Percentiles rank a stretch among this genome's conserved stretches.
Evolutionary conservation across 2,113 vertebrate genomes (phyloP).

Genomic region (Rhinolophus sinicus): DNA sequence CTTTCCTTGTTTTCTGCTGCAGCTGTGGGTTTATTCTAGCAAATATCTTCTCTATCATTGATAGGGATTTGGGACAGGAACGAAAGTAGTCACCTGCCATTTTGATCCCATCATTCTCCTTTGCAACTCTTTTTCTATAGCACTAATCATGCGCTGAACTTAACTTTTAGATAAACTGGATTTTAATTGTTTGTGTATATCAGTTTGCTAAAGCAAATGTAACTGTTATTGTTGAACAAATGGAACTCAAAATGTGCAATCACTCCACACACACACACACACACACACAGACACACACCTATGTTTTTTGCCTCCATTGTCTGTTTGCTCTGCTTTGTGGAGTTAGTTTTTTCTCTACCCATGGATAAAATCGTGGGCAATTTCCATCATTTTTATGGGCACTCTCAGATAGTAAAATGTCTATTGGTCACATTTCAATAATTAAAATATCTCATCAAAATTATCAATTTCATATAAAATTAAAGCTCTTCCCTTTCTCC

Average conservation of each 20-base stretch:
- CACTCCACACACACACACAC: background rate
- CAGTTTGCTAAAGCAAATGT: background rate
- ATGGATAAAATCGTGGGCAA: background rate
- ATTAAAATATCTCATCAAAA: constrained; percentile 39
- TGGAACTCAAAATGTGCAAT: background rate
- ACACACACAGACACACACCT: background rate
- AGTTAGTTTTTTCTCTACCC: background rate
- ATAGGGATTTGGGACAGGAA: background rate
- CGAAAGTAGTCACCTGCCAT: background rate
- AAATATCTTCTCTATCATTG: constrained; percentile 26
- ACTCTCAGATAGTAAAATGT: background rate
- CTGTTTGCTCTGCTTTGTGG: background rate
- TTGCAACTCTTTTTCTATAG: background rate
- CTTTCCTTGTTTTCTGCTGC: background rate
- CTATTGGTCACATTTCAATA: background rate
- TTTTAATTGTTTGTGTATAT: constrained; percentile 4
- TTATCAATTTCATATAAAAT: constrained; percentile 20
- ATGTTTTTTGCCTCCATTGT: background rate
- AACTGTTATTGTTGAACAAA: background rate
- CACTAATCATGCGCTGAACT: background rate
- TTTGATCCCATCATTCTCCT: background rate
- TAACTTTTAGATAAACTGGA: constrained; percentile 23
- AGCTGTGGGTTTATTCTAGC: background rate
- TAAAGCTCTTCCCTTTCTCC: background rate
- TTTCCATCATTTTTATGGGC: background rate